Conservation (phyloP, 1,140 invertebrate genomes). For the Bombus confusus region DNA sequence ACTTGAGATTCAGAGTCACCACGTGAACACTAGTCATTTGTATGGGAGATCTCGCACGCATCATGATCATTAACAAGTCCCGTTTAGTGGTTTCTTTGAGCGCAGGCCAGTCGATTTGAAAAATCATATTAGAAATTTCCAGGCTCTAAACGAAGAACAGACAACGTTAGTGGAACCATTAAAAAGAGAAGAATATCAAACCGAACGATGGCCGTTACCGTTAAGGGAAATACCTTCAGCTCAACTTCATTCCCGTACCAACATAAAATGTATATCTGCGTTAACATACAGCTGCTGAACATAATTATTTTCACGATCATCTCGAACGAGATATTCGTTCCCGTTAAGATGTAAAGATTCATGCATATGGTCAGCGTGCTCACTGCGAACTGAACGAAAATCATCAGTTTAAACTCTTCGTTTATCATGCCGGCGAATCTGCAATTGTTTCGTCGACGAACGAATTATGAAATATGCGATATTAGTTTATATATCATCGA, state of each 20-base stretch:
- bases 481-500: too few species aligned
- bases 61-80: constrained; percentile 52
- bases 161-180: neutral
- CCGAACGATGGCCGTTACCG: neutral
- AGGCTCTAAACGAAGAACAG: constrained; percentile 32
- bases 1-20: constrained; percentile 42
- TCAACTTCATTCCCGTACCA: constrained; percentile 84
- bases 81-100: neutral
- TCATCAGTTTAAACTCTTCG: constrained; percentile 48
- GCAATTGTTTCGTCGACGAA: constrained; percentile 1
- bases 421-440: constrained; percentile 53
- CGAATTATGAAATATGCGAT: neutral
- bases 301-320: constrained; percentile 54
- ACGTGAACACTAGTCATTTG: constrained; percentile 44
- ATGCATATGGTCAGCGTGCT: constrained; percentile 56
- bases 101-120: constrained; percentile 37
- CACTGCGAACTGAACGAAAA: constrained; percentile 55
- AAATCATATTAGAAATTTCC: constrained; percentile 21
- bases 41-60: constrained; percentile 38
- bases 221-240: constrained; percentile 33
- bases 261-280: constrained; percentile 82
- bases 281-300: constrained; percentile 49
- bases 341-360: constrained; percentile 50
- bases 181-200: neutral
- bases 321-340: constrained; percentile 77